These are phyloP conservation scores for Pachyrhynchus sulphureomaculatus DNA, from an alignment of 1,140 invertebrate genomes.

Conservation along the genomic window DNA sequence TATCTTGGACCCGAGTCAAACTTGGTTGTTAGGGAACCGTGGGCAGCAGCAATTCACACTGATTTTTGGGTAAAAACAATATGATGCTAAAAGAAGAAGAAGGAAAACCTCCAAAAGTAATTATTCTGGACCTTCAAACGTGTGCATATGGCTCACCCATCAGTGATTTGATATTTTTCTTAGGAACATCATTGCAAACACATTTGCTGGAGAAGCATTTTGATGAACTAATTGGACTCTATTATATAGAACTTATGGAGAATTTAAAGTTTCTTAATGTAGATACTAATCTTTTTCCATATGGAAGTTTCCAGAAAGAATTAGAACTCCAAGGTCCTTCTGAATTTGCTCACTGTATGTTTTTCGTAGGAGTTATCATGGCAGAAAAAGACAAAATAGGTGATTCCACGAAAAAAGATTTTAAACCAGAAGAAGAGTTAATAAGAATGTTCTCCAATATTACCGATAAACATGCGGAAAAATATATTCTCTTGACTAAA, in stretches of 20 bases:
- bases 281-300: constrained; percentile 17
- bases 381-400: not conserved
- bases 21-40: constrained; percentile 43
- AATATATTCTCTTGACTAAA: constrained; percentile 5
- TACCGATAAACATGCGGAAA: constrained; percentile 2
- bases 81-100: constrained; percentile 53
- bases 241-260: constrained; percentile 53
- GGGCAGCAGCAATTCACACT: constrained; percentile 55
- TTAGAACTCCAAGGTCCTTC: not conserved
- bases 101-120: constrained; percentile 50
- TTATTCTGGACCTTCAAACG: constrained; percentile 62
- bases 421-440: not conserved
- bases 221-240: constrained; percentile 52
- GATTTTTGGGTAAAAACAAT: constrained; percentile 66
- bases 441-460: not conserved
- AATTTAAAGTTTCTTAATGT: constrained; percentile 20
- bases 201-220: constrained; percentile 46
- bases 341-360: not conserved
- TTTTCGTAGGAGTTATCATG: constrained; percentile 8
- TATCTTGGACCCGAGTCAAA: not conserved
- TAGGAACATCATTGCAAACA: constrained; percentile 53
- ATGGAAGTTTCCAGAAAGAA: constrained; percentile 20
- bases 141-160: constrained; percentile 53
- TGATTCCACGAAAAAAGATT: not conserved
- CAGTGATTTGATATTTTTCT: constrained; percentile 57